These are phyloP conservation scores for Gymnarchus niloticus DNA, from an alignment of 2,113 vertebrate genomes.

Conservation along the genomic window DNA sequence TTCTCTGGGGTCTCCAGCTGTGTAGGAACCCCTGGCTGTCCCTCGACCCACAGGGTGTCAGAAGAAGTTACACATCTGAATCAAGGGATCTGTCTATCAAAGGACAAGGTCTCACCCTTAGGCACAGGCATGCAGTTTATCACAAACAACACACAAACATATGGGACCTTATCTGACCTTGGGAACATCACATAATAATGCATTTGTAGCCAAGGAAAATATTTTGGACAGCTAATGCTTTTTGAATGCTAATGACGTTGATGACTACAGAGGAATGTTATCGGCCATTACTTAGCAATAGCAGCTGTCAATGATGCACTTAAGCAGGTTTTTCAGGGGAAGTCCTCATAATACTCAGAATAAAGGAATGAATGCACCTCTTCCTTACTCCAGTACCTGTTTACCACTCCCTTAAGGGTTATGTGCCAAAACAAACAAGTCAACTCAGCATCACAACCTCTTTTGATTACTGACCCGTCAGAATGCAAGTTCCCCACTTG, in stretches of 20 bases:
- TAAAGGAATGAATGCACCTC: background rate
- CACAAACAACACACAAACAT: background rate
- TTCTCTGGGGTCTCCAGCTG: background rate
- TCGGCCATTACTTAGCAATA: slow-evolving; percentile 1
- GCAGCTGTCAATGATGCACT: background rate
- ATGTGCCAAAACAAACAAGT: background rate
- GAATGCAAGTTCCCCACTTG: background rate
- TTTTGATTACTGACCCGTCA: background rate
- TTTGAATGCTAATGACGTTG: background rate
- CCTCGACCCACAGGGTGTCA: background rate
- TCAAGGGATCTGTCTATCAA: background rate
- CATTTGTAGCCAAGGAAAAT: background rate
- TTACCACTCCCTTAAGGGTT: background rate
- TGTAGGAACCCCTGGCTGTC: background rate
- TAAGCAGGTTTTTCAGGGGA: background rate
- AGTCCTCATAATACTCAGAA: background rate
- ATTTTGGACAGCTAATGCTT: background rate
- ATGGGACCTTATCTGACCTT: background rate
- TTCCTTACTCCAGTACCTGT: background rate
- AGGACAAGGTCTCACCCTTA: background rate
- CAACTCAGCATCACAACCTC: background rate
- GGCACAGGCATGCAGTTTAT: background rate
- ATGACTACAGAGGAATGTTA: background rate
- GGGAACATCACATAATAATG: background rate
- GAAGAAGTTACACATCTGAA: background rate